Evolutionary conservation across 1,140 invertebrate species (phyloP), one percentile per base, ranked within the genome.

Genomic region (Myzus persicae): DNA sequence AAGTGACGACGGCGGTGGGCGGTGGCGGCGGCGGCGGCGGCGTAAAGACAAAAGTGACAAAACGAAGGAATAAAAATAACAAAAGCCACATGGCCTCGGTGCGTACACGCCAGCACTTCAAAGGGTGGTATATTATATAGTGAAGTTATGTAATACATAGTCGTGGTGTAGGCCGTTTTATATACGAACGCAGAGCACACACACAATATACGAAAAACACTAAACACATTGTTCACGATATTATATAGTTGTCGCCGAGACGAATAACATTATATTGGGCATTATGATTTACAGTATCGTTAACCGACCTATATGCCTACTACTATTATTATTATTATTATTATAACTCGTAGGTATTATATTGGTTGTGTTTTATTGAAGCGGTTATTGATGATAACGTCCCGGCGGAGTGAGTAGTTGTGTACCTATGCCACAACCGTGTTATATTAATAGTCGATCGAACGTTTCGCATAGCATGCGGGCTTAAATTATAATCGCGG

Each of bases 41-140:
- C 26, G 84, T 87, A 46, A 87, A 87, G 84, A 87, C 87, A 90
- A 51, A 76, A 90, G 88, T 90, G 88, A 90, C 88, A 90, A 90
- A 90, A 90, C 51, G 36, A 51, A 90, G 22, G 4, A 42, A 59
- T 40, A 54, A 59, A 90, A 90, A 90, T 59, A 90, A 90, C 38
- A 90, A 90, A 90, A 90, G 48, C 88, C 48, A 90, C 88, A 90
- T 90, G 88, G 88, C 88, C 88, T 31, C 48, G 38, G 48, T 84
- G 11, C n/a, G 18, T 22, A 76, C 87, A 38, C 20, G 14, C 44
- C 5, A 48, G n/a, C 36, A 90, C 88, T 90, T 90, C 88, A 90
- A 90, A 90, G 88, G 88, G 88, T 90, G 22, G 46, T 89, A 44
- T 87, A 44, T 87, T 20, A 87, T 84, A 82, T 76, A 76, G n/a